Evolutionary conservation across 92 coral and sea anemone genomes (phyloP).

Genomic region (Umimayanthus kanabou): DNA sequence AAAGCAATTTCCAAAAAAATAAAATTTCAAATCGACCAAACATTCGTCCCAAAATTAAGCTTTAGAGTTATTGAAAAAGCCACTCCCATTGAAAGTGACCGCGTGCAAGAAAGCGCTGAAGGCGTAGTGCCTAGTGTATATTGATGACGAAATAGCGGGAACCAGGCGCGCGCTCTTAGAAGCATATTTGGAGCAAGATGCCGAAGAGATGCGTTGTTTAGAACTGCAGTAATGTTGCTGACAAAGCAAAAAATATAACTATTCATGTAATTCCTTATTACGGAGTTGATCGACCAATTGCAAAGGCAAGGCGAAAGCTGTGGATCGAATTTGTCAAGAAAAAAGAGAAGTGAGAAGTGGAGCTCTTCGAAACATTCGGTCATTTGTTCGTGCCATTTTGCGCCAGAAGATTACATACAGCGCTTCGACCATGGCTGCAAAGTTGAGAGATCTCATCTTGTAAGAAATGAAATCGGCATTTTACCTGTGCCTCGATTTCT

Average conservation of each 20-base stretch:
- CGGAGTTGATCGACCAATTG: constrained; percentile 16
- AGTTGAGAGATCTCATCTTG: constrained; percentile 3
- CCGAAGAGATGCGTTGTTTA: constrained; percentile 17
- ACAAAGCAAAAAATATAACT: background rate
- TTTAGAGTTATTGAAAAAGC: constrained; percentile 14
- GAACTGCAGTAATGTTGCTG: constrained; percentile 17
- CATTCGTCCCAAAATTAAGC: background rate
- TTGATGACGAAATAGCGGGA: constrained; percentile 17
- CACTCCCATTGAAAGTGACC: constrained; percentile 9
- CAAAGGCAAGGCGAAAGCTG: constrained; percentile 6
- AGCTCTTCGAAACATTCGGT: constrained; percentile 9
- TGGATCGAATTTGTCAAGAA: background rate
- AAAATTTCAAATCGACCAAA: background rate
- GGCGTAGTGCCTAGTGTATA: background rate
- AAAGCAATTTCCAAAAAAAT: constrained; percentile 8
- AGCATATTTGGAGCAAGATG: background rate
- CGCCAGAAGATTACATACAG: constrained; percentile 6
- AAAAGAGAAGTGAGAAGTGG: constrained; percentile 6
- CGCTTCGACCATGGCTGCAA: background rate
- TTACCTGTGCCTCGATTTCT: constrained; percentile 4
- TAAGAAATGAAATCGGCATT: constrained; percentile 19
- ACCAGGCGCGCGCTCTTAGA: background rate
- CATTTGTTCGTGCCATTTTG: constrained; percentile 20
- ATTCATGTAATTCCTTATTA: constrained; percentile 18
- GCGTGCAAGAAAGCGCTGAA: constrained; percentile 6